Conservation (phyloP, 2,113 vertebrate genomes). For the Craseonycteris thonglongyai region DNA sequence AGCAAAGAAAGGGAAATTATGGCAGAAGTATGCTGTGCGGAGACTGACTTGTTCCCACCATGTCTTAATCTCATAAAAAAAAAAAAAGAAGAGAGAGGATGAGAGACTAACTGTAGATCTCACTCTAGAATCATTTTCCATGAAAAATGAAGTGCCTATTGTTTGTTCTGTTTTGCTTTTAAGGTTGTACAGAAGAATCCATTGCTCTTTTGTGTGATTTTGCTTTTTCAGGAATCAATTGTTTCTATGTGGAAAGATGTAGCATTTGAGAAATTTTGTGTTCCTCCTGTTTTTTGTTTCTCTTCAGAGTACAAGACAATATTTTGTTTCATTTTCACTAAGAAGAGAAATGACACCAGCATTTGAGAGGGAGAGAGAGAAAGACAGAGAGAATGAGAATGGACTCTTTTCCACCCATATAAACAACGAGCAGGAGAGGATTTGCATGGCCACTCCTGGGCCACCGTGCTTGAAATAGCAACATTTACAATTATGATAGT, state of each 20-base stretch:
- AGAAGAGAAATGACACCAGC: not conserved
- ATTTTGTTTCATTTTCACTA: not conserved
- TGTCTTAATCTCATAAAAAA: conserved; percentile 71
- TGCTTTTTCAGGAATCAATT: not conserved
- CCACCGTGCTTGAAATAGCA: not conserved
- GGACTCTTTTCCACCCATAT: not conserved
- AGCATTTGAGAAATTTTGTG: not conserved
- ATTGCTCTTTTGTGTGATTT: not conserved
- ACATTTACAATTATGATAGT: not conserved
- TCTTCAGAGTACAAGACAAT: not conserved
- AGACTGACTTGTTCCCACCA: conserved; percentile 62
- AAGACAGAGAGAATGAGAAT: not conserved
- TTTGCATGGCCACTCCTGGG: fast-evolving
- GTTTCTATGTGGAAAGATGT: not conserved
- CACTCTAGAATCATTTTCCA: conserved; percentile 52
- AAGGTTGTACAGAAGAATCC: not conserved
- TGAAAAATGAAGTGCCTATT: conserved; percentile 13
- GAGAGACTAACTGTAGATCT: conserved; percentile 57
- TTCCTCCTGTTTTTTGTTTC: not conserved
- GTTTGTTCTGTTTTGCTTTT: not conserved
- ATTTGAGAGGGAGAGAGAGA: not conserved
- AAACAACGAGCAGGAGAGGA: not conserved
- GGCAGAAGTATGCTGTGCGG: conserved; percentile 51
- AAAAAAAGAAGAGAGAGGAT: conserved; percentile 62
- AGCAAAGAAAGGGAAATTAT: conserved; percentile 72